Evolutionary conservation across 2,113 vertebrate species (phyloP).

Genomic region (Alligator mississippiensis): DNA sequence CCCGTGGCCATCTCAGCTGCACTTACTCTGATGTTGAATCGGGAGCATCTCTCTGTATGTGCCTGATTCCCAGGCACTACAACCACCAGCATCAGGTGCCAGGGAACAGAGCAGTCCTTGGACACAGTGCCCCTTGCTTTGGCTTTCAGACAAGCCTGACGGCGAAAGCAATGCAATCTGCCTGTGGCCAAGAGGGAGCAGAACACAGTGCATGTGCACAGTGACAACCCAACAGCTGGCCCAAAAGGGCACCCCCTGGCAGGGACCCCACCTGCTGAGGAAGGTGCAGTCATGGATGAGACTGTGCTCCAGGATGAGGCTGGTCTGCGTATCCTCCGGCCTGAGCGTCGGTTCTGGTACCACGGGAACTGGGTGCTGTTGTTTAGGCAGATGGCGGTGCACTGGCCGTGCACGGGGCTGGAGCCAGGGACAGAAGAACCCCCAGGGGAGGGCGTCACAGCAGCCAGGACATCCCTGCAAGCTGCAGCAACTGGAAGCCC

Average conservation of each 20-base stretch:
- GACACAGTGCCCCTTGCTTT: not conserved
- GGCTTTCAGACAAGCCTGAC: not conserved
- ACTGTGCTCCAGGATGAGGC: constrained; percentile 87
- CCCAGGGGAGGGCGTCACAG: no score
- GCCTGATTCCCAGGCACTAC: not conserved
- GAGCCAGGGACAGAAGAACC: no score
- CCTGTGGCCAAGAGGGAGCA: no score
- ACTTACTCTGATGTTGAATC: no score
- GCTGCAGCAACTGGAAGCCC: no score
- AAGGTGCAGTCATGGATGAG: constrained; percentile 95
- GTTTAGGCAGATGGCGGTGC: no score
- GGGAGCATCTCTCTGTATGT: not conserved
- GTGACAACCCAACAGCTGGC: no score
- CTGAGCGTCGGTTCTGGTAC: constrained; percentile 85
- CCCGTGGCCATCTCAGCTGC: no score
- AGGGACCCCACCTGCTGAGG: constrained; percentile 88
- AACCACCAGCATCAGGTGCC: not conserved
- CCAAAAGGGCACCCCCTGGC: not conserved
- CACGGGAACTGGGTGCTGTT: constrained; percentile 76
- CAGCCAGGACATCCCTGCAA: no score
- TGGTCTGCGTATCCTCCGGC: constrained; percentile 83
- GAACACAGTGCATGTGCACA: no score
- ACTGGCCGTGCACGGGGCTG: no score
- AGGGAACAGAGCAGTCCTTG: not conserved
- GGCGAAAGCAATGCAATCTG: not conserved